Base-by-base conservation (phyloP, 2,888 invertebrate genomes). In the Nemapogon koenigi region DNA sequence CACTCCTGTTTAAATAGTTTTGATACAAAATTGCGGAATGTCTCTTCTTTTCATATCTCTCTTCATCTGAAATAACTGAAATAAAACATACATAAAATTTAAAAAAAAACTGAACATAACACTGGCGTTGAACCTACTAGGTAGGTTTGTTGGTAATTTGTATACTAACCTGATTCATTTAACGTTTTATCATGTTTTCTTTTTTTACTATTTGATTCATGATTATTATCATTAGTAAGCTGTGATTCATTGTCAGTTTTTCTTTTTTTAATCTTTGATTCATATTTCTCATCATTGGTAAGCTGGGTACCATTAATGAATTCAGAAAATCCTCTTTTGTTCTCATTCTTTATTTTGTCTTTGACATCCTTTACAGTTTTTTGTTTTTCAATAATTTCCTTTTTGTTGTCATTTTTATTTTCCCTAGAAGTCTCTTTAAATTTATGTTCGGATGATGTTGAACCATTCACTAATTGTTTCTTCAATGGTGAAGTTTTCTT, bases 1-100 rank as follows among this genome's bases (percentile, higher is more conserved):
- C 90, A 39, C 87, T 84, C 50, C 91, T 82, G 47, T 90, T 84
- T 43, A 91, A 79, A 59, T 88, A 95, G 47, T 85, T 85, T 45
- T 89, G 84, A 61, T 92, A 95, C 16, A 87, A 65, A 26, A 81
- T 81, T 1, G 84, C 83, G 1, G 84, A 80, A 46, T 85, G 75
- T 40, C 84, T 83, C 54, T 81, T 87, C 31, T 85, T 85, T 52
- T 89, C 88, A 55, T 83, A 81, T 13, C 83, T 78, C 47, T 89
- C 87, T 59, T 89, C 86, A 62, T 87, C 88, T 14, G 81, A 68
- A 35, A 80, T 53, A n/a, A 58, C 76, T 80, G 48, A 18, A 61
- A 60, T 22, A 38, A 39, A 46, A 38, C 27, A 35, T 30, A 39
- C 11, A 16, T 38, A 32, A n/a, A n/a, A n/a, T n/a, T n/a, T n/a